Base-by-base conservation (phyloP, 2,888 invertebrate genomes). In the Lycophotia porphyrea region DNA sequence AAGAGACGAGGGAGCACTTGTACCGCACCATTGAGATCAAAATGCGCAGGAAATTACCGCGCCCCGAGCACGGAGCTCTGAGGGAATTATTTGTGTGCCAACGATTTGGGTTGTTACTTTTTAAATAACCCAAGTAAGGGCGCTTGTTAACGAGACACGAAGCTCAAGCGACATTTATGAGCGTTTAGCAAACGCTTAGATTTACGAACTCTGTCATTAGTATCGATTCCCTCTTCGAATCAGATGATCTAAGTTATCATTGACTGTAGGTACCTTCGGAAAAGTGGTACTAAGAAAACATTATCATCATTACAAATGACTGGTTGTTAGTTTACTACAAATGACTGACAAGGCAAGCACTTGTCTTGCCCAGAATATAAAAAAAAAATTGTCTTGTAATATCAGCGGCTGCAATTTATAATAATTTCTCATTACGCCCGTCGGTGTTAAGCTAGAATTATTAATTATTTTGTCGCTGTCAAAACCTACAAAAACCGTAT, bases 21-120 rank as follows among this genome's bases (percentile, higher is more conserved):
- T 95, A 91, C 93, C 95, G 96, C 96, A 92, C 95, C 96, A 96
- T 96, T 96, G 95, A 95, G 95, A 95, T 96, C 95, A 95, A 96
- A 96, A 96, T 94, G 94, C 94, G 95, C 95, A 94, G 95, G 95
- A 96, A 96, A 96, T 96, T 95, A 95, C 95, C 89, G 91, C 90
- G 94, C 95, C 92, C 91, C 90, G 92, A 93, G 95, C 93, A 91
- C 89, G 86, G 86, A 89, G 90, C 87, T 92, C 92, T 89, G 89
- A 91, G 91, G 93, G 94, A 94, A 93, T 95, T 94, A 95, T 95
- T 95, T 95, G 94, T 94, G 93, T 93, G 93, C 92, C 93, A 93
- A 92, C 93, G 94, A 94, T 95, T 93, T 92, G 95, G 94, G 92
- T 91, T 92, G 94, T 95, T 95, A 93, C 94, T 90, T 95, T 94